Evolutionary conservation across 1,140 invertebrate genomes (phyloP).

Genomic region (Penaeus indicus): DNA sequence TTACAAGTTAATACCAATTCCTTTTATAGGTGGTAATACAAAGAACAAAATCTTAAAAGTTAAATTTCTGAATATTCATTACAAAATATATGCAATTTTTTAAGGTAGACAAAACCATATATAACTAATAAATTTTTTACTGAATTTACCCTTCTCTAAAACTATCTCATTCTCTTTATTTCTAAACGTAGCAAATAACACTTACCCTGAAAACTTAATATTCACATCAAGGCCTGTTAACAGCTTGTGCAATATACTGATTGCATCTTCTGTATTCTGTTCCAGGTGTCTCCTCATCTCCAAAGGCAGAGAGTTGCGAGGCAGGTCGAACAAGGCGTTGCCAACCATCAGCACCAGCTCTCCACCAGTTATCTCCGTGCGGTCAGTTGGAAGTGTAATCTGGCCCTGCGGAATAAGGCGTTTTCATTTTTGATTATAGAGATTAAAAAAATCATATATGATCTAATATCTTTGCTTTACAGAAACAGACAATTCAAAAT

Average conservation of each 20-base stretch:
- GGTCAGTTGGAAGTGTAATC: slow-evolving; percentile 71
- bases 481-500: background rate
- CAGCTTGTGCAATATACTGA: slow-evolving; percentile 75
- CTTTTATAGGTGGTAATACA: too few relatives aligned
- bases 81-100: too few relatives aligned
- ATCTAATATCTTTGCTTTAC: background rate
- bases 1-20: too few relatives aligned
- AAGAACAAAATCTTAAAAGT: too few relatives aligned
- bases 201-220: slow-evolving; percentile 76
- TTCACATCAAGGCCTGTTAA: slow-evolving; percentile 78
- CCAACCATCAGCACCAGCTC: slow-evolving; percentile 73
- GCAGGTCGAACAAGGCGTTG: slow-evolving; percentile 63
- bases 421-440: background rate
- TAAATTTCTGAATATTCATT: too few relatives aligned
- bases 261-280: slow-evolving; percentile 77
- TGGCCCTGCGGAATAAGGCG: slow-evolving; percentile 61
- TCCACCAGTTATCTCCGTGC: slow-evolving; percentile 73
- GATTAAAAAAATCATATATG: background rate
- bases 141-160: too few relatives aligned
- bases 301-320: slow-evolving; percentile 69
- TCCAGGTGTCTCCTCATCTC: slow-evolving; percentile 74
- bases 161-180: background rate
- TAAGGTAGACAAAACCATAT: too few relatives aligned
- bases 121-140: too few relatives aligned
- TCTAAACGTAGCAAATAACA: background rate